These are phyloP conservation scores for Drosophila picticornis DNA, from an alignment of 2,888 invertebrate species.

Conservation along the genomic window DNA sequence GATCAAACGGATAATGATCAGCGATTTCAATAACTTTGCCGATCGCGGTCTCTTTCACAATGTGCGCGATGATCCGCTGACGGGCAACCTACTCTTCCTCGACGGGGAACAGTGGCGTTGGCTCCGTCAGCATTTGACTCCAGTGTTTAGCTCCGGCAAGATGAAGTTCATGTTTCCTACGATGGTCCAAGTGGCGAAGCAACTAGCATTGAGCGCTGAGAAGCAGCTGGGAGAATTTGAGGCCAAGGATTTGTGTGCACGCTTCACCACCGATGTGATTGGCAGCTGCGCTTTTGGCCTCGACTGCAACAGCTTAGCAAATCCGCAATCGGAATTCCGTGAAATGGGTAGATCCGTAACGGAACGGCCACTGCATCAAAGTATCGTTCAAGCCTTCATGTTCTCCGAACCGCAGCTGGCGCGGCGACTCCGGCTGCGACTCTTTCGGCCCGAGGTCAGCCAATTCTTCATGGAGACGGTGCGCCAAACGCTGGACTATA, in stretches of 20 bases:
- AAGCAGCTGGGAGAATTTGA: constrained; percentile 78
- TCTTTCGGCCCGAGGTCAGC: constrained; percentile 60
- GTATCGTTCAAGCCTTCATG: constrained; percentile 52
- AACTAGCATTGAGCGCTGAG: constrained; percentile 20
- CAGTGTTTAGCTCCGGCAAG: constrained; percentile 86
- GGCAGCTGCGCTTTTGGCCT: constrained; percentile 86
- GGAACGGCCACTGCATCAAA: constrained; percentile 28
- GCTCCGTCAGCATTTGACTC: constrained; percentile 85
- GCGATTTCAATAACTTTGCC: constrained; percentile 83
- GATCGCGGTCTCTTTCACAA: constrained; percentile 81
- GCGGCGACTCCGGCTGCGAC: constrained; percentile 50
- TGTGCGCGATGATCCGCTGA: constrained; percentile 82
- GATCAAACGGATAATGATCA: constrained; percentile 78
- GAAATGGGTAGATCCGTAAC: constrained; percentile 62
- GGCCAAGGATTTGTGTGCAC: constrained; percentile 84
- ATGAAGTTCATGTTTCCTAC: constrained; percentile 86
- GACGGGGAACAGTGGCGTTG: constrained; percentile 85
- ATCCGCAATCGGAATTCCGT: constrained; percentile 84
- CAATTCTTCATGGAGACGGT: constrained; percentile 83
- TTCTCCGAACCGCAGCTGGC: constrained; percentile 59
- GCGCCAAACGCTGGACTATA: constrained; percentile 82
- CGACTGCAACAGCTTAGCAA: constrained; percentile 84
- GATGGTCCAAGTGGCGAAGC: constrained; percentile 63
- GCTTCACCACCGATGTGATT: constrained; percentile 86
- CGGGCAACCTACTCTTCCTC: constrained; percentile 79